phyloP scores from a whole-genome alignment of 2,888 invertebrate species.

The Syrphus vitripennis region DNA sequence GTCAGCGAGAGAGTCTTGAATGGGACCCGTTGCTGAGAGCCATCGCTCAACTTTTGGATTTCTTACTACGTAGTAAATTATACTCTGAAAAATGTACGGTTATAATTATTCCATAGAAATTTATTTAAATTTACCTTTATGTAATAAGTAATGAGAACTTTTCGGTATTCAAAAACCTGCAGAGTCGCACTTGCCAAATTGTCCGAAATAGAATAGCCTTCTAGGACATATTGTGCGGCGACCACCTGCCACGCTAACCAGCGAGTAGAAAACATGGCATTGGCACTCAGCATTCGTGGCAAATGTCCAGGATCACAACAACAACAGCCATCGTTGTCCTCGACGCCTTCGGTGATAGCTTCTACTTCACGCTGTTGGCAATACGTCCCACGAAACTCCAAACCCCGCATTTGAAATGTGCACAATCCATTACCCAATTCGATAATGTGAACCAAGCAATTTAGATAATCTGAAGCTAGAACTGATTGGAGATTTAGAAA shows the following conservation, averaged over 20 bases:
- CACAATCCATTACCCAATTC: constrained; percentile 99
- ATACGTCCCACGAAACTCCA: constrained; percentile 99
- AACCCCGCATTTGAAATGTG: constrained; percentile 98
- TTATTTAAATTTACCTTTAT: constrained; percentile 88
- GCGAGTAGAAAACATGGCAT: constrained; percentile 98
- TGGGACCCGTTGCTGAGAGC: constrained; percentile 88
- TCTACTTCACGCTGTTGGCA: constrained; percentile 99
- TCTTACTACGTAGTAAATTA: constrained; percentile 96
- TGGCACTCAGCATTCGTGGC: constrained; percentile 94
- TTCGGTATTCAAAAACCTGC: constrained; percentile 98
- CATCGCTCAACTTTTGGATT: constrained; percentile 95
- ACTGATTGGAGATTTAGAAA: constrained; percentile 82
- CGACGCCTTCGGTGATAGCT: constrained; percentile 96
- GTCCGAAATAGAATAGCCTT: constrained; percentile 99
- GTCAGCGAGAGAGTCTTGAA: constrained; percentile 90
- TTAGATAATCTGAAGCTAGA: constrained; percentile 98
- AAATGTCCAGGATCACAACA: constrained; percentile 95
- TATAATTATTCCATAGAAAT: too few species aligned
- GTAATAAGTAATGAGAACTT: constrained; percentile 98
- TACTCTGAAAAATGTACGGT: constrained; percentile 87
- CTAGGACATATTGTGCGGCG: constrained; percentile 97
- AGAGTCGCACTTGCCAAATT: constrained; percentile 98
- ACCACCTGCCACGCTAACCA: constrained; percentile 99
- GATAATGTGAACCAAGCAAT: constrained; percentile 98
- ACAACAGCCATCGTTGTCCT: constrained; percentile 97